Evolutionary conservation across 2,888 invertebrate genomes (phyloP).

Genomic region (Chymomyza fuscimana): DNA sequence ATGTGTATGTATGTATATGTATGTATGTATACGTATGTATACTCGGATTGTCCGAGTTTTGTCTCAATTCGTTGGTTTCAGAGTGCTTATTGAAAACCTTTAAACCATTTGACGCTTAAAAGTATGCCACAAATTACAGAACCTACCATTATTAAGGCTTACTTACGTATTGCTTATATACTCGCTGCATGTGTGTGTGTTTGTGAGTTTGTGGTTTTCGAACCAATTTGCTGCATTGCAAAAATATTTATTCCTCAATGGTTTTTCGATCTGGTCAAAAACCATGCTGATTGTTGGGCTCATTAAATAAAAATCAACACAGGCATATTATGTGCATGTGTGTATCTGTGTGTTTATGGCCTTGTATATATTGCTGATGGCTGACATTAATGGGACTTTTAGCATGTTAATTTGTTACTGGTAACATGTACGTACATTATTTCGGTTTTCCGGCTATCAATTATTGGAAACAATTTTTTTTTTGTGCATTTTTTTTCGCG

Average conservation of each 20-base stretch:
- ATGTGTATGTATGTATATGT: too few species aligned
- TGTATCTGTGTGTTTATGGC: constrained; percentile 24
- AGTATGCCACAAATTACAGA: constrained; percentile 32
- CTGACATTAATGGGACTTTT: constrained; percentile 3
- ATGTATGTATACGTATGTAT: neutral
- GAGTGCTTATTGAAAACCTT: constrained; percentile 24
- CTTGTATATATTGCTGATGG: neutral
- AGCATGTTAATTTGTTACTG: constrained; percentile 5
- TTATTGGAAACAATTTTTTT: neutral
- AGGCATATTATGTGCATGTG: constrained; percentile 50
- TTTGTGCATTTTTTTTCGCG: neutral
- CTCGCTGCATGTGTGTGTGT: constrained; percentile 3
- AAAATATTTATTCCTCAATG: neutral
- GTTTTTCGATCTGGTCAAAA: neutral
- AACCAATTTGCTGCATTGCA: constrained; percentile 10
- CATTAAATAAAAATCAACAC: constrained; percentile 55
- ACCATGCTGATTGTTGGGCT: constrained; percentile 15
- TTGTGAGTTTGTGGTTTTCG: constrained; percentile 13
- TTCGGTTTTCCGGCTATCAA: neutral
- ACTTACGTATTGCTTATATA: neutral
- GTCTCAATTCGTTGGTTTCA: constrained; percentile 4
- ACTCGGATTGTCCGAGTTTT: neutral
- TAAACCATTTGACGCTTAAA: constrained; percentile 24
- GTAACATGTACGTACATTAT: neutral
- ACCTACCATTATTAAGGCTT: neutral